phyloP scores from a whole-genome alignment of 2,113 vertebrate species.

The Alaudala cheleensis region DNA sequence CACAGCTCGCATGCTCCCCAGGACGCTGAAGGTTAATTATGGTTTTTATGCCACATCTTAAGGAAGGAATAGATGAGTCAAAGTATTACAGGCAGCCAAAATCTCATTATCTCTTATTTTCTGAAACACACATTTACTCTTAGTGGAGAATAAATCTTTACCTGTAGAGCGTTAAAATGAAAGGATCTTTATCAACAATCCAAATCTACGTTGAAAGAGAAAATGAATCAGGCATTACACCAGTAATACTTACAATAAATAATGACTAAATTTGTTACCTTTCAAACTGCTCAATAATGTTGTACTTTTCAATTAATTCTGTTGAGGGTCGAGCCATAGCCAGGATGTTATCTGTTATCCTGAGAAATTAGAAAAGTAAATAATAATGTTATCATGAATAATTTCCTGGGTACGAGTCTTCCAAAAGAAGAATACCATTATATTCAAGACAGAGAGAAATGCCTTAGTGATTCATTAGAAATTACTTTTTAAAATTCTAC shows the following conservation, averaged over 20 bases:
- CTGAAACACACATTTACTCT: slow-evolving; percentile 12
- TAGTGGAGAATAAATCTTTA: slow-evolving; percentile 30
- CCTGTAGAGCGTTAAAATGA: slow-evolving; percentile 18
- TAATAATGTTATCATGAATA: not conserved
- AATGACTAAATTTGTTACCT: slow-evolving; percentile 72
- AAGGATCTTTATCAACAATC: slow-evolving; percentile 30
- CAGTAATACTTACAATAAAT: not conserved
- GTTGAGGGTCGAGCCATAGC: slow-evolving; percentile 97
- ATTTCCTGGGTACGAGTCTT: not conserved
- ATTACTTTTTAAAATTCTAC: not conserved
- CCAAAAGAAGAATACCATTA: not conserved
- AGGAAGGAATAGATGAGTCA: slow-evolving; percentile 56
- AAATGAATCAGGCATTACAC: not conserved
- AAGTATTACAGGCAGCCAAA: not conserved
- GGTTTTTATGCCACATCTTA: slow-evolving; percentile 89
- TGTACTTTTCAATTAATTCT: slow-evolving; percentile 91
- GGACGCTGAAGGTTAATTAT: slow-evolving; percentile 96
- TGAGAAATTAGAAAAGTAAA: slow-evolving; percentile 56
- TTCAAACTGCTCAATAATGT: slow-evolving; percentile 90
- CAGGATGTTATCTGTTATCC: slow-evolving; percentile 94
- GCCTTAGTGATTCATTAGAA: not conserved
- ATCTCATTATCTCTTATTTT: not conserved
- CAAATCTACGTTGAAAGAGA: slow-evolving; percentile 21
- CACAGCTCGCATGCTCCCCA: slow-evolving; percentile 96
- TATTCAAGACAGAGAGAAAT: not conserved